Base-by-base conservation (phyloP, 2,113 vertebrate genomes). In the Pseudolaguvia tuberculata region DNA sequence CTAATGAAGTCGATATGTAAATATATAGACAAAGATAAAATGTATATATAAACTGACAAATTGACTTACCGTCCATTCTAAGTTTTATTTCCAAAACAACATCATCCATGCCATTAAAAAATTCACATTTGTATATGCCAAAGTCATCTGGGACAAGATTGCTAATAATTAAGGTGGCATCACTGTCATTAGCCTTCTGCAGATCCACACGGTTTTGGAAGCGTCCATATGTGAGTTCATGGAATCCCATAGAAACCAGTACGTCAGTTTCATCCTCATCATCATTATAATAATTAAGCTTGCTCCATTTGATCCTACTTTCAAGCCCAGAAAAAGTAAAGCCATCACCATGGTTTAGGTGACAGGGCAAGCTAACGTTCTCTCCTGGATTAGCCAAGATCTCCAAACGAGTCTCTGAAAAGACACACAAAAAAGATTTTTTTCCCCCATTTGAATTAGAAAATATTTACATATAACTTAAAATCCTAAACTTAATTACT, bases 271-370 rank as follows among this genome's bases (percentile, higher is more conserved):
- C 93, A 77, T 91, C 85, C 82, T 91, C 90, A 86, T 94, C 91
- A 15, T 90, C 88, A 35, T 94, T 91, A 15, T 90, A 88, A 35
- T 89, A n/a, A n/a, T n/a, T 93, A 70, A 95, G 82, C 85, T 96
- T 98, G 90, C 90, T 94, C 97, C 96, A 99, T 87, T 94, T 95
- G 77, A 97, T 86, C 21, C 94, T 91, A 66, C 92, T 88, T 75
- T 88, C 93, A 3, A 79, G 50, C 59, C 56, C 76, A 70, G 83
- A 90, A 82, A 89, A 91, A 73, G 83, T 71, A 1, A 66, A 6
- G 47, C 83, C 84, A 25, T 89, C 84, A 45, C 86, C 82, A 21
- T 85, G 84, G 25, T 81, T 76, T 81, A 94, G 90, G 59, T 77
- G 91, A 85, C 97, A 99, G 0, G 94, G 95, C 84, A 99, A 86